Percentiles rank a stretch among this genome's conserved stretches.
phyloP scores from a whole-genome alignment of 2,888 invertebrate species.

The Drosophila barbarae region DNA sequence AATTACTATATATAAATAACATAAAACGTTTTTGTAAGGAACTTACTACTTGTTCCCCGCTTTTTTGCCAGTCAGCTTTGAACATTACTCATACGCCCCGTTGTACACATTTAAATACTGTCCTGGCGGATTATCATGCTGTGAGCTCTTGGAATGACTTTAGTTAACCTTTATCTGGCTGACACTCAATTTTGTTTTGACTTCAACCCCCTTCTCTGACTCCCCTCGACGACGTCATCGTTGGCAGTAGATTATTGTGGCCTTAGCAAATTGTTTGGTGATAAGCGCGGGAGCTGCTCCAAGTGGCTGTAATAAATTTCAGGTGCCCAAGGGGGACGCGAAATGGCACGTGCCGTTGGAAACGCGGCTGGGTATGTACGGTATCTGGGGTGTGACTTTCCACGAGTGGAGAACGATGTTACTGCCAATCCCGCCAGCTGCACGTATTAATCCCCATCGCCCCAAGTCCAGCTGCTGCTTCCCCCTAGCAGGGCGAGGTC shows the following conservation, averaged over 20 bases:
- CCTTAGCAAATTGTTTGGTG: conserved; percentile 46
- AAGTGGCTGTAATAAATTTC: conserved; percentile 50
- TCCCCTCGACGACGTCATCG: conserved; percentile 27
- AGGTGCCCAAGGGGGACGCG: conserved; percentile 19
- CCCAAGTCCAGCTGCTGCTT: not conserved
- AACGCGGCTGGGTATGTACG: not conserved
- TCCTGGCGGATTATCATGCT: conserved; percentile 1
- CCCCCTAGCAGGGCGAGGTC: conserved; percentile 45
- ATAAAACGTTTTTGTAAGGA: no score
- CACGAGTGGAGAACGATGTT: conserved; percentile 19
- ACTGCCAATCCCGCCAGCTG: conserved; percentile 36
- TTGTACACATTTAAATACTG: conserved; percentile 12
- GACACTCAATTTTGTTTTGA: conserved; percentile 8
- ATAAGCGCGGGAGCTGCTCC: conserved; percentile 51
- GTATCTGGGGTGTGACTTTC: conserved; percentile 27
- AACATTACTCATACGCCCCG: conserved; percentile 8
- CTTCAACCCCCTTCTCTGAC: not conserved
- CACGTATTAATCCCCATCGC: conserved; percentile 7
- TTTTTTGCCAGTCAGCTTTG: not conserved
- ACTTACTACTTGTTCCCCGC: not conserved
- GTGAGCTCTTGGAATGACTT: not conserved
- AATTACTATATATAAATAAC: not conserved
- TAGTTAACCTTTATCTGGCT: conserved; percentile 10
- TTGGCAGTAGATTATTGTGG: conserved; percentile 45
- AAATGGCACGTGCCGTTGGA: conserved; percentile 31